Percentiles rank a stretch among this genome's conserved stretches.
Conservation (phyloP, 2,113 vertebrate genomes). For the Onychostoma macrolepis region DNA sequence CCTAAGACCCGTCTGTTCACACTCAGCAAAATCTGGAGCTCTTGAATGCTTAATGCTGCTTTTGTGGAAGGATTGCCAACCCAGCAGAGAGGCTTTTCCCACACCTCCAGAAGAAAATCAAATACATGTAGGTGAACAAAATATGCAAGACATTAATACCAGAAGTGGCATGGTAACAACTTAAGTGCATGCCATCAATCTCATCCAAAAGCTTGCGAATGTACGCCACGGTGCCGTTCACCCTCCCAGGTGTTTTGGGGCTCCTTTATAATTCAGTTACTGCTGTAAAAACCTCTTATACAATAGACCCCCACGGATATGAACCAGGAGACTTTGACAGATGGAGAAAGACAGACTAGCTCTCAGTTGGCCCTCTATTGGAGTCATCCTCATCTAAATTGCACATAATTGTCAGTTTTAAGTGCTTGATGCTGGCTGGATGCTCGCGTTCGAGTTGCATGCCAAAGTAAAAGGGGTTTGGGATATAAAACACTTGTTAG, state of each 20-base stretch:
- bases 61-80: conserved; percentile 25
- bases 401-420: conserved; percentile 38
- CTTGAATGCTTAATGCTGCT: conserved; percentile 40
- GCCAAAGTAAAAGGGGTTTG: conserved; percentile 13
- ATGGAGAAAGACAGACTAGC: conserved; percentile 34
- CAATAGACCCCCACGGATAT: conserved; percentile 26
- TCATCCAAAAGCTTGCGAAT: background rate
- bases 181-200: conserved; percentile 31
- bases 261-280: conserved; percentile 42
- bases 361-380: conserved; percentile 5
- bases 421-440: background rate
- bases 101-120: background rate
- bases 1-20: conserved; percentile 23
- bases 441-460: background rate
- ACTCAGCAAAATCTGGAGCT: conserved; percentile 30
- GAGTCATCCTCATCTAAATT: conserved; percentile 37
- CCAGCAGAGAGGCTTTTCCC: conserved; percentile 10
- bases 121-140: conserved; percentile 23
- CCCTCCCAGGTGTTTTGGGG: conserved; percentile 37
- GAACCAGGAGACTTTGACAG: conserved; percentile 29
- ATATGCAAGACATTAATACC: conserved; percentile 33
- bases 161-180: background rate
- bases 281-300: conserved; percentile 50
- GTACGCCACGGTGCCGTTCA: background rate
- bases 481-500: conserved; percentile 33